Evolutionary conservation across 2,888 invertebrate species (phyloP).

Genomic region (Lasioglossum calceatum): DNA sequence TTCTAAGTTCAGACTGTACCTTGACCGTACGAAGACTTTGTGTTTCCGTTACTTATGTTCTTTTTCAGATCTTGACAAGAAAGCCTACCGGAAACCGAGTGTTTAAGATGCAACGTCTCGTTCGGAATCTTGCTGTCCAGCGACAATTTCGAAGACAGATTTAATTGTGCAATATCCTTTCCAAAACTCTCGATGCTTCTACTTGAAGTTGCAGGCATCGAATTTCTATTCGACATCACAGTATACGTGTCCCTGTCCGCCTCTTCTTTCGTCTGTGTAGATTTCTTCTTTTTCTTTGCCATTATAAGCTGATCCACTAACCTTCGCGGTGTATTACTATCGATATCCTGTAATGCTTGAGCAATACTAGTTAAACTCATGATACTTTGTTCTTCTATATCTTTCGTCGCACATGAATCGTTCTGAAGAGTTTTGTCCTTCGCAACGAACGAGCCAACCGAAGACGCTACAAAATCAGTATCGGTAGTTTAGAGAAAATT

Average conservation of each 20-base stretch:
- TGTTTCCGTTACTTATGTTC: constrained; percentile 13
- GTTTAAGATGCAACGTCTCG: constrained; percentile 41
- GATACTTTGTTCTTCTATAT: constrained; percentile 73
- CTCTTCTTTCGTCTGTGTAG: constrained; percentile 45
- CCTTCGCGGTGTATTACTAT: constrained; percentile 77
- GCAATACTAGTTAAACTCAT: constrained; percentile 81
- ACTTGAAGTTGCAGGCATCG: constrained; percentile 66
- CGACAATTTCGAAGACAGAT: constrained; percentile 71
- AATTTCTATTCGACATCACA: constrained; percentile 59
- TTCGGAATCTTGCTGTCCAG: constrained; percentile 70
- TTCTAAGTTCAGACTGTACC: constrained; percentile 20
- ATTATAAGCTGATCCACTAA: constrained; percentile 79
- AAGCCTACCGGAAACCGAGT: constrained; percentile 20
- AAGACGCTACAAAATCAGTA: constrained; percentile 26
- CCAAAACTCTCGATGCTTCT: constrained; percentile 29
- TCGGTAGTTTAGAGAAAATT: not conserved
- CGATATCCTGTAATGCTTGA: constrained; percentile 75
- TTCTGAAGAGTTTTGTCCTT: constrained; percentile 40
- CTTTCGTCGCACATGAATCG: constrained; percentile 43
- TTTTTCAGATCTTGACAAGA: constrained; percentile 36
- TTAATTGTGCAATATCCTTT: constrained; percentile 32
- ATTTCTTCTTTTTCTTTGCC: constrained; percentile 72
- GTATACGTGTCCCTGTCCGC: constrained; percentile 65
- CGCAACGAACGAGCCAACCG: constrained; percentile 17
- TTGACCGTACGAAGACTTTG: constrained; percentile 26